Base-by-base conservation (phyloP, 2,888 invertebrate genomes). In the Lasioglossum malachurum region DNA sequence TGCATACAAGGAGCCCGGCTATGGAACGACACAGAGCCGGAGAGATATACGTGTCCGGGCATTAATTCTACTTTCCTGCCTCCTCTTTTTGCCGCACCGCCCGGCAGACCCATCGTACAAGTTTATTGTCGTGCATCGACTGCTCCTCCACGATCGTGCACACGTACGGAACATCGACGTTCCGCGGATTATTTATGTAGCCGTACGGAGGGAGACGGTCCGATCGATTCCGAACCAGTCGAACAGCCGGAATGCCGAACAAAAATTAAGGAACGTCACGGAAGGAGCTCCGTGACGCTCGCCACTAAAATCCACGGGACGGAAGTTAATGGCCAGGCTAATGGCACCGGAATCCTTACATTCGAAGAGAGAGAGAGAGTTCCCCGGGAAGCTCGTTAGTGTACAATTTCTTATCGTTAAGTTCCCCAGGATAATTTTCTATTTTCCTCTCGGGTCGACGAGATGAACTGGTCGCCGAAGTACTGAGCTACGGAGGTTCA, bases 201-300 rank as follows among this genome's bases (percentile, higher is more conserved):
- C 82, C 27, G 69, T 64, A 5, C 31, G 16, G 16, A 31, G 64
- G 57, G n/a, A 72, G 72, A 35, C 75, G 49, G 72, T 19, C 7
- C 69, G 83, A 89, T 90, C 86, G 90, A 90, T 88, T 88, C 72
- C 19, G 73, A 41, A 75, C 31, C 69, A 49, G 74, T 77, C 75
- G 82, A 79, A 76, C 75, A 49, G 64, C 14, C 73, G 76, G 75
- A 64, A 81, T 72, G 73, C 49, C 75, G 75, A 79, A 90, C 64
- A 83, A 87, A 87, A 88, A 90, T 90, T 90, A 90, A 88, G 71
- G 81, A 38, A 82, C 71, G 72, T 84, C 88, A 86, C 87, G 90
- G 57, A 90, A 88, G 4, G 4, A 23, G 81, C 82, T 85, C 75
- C 60, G 44, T 31, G 73, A 73, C 64, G 49, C 23, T 41, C 23